Base-by-base conservation (phyloP, 2,797 vertebrate species). In the Botia almorhae region DNA sequence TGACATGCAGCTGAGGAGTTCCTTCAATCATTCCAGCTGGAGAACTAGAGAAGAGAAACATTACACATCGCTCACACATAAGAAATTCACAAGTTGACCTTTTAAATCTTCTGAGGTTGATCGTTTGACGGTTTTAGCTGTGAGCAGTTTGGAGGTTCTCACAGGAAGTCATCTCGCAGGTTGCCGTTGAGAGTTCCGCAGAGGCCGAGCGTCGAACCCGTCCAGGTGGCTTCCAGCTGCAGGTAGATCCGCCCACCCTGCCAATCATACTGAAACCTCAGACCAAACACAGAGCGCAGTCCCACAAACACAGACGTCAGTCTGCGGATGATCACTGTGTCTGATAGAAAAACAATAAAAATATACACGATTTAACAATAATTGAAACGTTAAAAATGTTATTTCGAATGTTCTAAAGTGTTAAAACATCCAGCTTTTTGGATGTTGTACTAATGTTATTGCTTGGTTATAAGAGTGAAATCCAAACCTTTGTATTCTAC, bases 11-110 rank as follows among this genome's bases (percentile, higher is more conserved):
- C 87, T 99, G 97, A 61, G 98, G 97, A 0, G 97, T 99, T 13
- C 96, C 98, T 92, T 99, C 97, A 82, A 99, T 97, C 98, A 99
- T 99, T 56, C 97, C 97, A 63, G 96, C 95, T 55, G 98, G 98
- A 88, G 97, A 99, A 46, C 98, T 99, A 81, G 4, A 70, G 3
- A 10, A 43, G 7, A 43, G 65, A 7, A 74, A 55, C 79, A 82
- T 4, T 26, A 72, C 76, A 80, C 68, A 26, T n/a, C 68, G 80
- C 23, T 10, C 65, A 80, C 12, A 68, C 76, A 80, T 71, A 13
- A 2, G 7, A 12, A 19, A 26, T 6, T 29, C 23, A 14, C 0
- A 26, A 19, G 7, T 21, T 56, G n/a, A n/a, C 55, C n/a, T 55
- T 55, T 55, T 3, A 6, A 55, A 13, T 50, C 48, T 50, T 50